Evolutionary conservation across 2,113 vertebrate genomes (phyloP).

Genomic region (Ivindomyrus marchei): DNA sequence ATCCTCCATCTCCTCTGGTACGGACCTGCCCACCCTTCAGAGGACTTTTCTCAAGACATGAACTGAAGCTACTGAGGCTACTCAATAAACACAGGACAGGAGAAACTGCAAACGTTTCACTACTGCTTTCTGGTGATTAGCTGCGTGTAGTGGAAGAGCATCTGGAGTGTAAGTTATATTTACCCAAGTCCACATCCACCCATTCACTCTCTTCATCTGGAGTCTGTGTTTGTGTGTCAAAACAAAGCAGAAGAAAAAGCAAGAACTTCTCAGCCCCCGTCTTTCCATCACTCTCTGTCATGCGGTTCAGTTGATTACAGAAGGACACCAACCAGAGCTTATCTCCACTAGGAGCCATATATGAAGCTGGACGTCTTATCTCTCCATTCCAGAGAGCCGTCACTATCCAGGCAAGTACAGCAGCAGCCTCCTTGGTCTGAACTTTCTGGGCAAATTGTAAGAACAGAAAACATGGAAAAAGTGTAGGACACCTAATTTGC

Average conservation of each 20-base stretch:
- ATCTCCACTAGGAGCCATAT: neutral
- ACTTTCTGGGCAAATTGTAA: conserved; percentile 37
- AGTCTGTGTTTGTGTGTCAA: neutral
- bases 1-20: neutral
- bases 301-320: neutral
- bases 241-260: neutral
- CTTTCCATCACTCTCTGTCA: neutral
- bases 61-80: neutral
- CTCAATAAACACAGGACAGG: too few relatives aligned
- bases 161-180: too few relatives aligned
- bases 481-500: neutral
- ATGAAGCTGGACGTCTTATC: neutral
- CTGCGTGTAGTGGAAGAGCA: neutral
- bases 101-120: neutral
- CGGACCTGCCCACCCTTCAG: neutral
- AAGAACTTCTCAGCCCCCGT: neutral
- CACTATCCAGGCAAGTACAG: neutral
- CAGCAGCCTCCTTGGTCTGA: neutral
- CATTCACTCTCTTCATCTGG: neutral
- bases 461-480: conserved; percentile 8
- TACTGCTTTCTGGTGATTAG: neutral
- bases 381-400: neutral
- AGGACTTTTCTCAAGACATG: conserved; percentile 21
- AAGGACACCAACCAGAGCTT: neutral
- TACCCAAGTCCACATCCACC: too few relatives aligned